phyloP scores from a whole-genome alignment of 2,797 vertebrate species.

The Muscicapa comitata region DNA sequence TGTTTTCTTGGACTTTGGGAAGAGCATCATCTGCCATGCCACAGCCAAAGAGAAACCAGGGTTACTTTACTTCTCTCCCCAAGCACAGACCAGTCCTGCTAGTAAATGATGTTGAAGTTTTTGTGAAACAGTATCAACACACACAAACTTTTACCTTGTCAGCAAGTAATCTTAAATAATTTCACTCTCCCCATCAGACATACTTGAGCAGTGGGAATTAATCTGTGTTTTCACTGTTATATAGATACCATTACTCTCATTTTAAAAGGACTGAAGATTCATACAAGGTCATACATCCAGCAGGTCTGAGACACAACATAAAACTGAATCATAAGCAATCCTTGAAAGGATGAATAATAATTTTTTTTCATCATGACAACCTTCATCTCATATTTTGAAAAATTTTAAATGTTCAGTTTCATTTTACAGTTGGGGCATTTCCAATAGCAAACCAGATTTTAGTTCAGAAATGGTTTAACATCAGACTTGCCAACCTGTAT shows the following conservation, averaged over 20 bases:
- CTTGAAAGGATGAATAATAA: not conserved
- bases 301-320: not conserved
- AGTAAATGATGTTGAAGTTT: not conserved
- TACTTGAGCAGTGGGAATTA: not conserved
- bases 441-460: not conserved
- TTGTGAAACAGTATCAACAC: not conserved
- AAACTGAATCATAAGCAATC: not conserved
- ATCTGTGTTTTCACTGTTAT: not conserved
- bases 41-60: not conserved
- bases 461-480: not conserved
- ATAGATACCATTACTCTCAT: not conserved
- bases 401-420: not conserved
- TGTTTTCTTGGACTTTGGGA: not conserved
- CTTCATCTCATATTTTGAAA: not conserved
- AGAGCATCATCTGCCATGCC: fast-evolving
- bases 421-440: not conserved
- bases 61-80: not conserved
- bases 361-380: not conserved
- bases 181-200: not conserved
- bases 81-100: not conserved
- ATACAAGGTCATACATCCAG: not conserved
- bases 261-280: not conserved
- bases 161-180: not conserved
- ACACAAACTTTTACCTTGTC: not conserved
- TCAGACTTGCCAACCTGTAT: not conserved